Conservation (phyloP, 2,888 invertebrate species). For the Idaea dimidiata region DNA sequence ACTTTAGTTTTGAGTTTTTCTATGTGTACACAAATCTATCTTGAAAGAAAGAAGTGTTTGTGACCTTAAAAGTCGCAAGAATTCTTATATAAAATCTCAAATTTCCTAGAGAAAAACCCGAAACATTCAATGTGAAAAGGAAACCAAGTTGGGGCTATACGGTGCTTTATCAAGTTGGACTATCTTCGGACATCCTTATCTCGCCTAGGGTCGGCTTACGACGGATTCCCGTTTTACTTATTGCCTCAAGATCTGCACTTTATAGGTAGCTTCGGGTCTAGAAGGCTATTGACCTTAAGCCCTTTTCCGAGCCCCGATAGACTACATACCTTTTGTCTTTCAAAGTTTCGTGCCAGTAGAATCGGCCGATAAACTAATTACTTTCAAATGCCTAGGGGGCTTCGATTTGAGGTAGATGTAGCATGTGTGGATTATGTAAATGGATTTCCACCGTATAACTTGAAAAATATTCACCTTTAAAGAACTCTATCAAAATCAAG, state of each 20-base stretch:
- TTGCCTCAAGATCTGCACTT: constrained; percentile 39
- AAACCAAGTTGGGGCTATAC: neutral
- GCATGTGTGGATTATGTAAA: no score
- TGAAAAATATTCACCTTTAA: no score
- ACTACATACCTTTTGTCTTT: neutral
- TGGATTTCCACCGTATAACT: no score
- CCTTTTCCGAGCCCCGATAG: neutral
- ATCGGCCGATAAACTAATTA: neutral
- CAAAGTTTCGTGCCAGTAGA: neutral
- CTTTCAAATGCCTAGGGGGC: neutral
- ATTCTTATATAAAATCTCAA: neutral
- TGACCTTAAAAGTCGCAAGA: neutral
- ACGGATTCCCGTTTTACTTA: constrained; percentile 41
- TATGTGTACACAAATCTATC: no score
- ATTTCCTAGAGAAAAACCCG: neutral
- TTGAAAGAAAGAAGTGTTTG: neutral
- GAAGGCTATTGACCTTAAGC: neutral
- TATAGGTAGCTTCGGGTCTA: neutral
- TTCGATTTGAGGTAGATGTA: neutral
- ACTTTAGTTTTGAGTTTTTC: no score
- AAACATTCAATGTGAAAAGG: neutral
- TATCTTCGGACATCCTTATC: constrained; percentile 35
- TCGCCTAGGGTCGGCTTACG: constrained; percentile 37
- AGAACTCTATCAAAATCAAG: no score
- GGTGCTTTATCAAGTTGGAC: neutral